Base-by-base conservation (phyloP, 2,113 vertebrate species). In the Trogon melanurus region DNA sequence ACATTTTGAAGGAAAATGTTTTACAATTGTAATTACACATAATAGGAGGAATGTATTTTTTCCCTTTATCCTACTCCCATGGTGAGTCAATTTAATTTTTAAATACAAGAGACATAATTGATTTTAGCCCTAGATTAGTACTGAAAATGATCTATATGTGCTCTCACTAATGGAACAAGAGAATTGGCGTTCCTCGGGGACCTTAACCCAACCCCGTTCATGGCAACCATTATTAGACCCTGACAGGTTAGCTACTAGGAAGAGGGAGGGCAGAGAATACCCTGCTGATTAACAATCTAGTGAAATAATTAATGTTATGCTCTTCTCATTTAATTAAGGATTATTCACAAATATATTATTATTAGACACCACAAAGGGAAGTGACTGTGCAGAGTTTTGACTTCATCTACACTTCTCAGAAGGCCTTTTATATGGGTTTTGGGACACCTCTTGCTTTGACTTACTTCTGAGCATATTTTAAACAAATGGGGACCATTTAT, bases 1-100 rank as follows among this genome's bases (percentile, higher is more conserved):
- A 98, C 97, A 97, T 97, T 98, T 96, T 0, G 64, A 98, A 98
- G 97, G 98, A 98, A 98, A 98, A 98, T 98, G 98, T 98, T 98
- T 98, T 98, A 98, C 97, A 98, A 97, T 98, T 98, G 98, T 98
- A 98, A 98, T 98, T 98, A 98, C 98, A 98, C 95, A 95, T 98
- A 98, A 98, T 98, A 98, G 94, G 93, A 98, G 95, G 98, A 98
- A 98, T 97, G 97, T 97, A 97, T 98, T 98, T 98, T 97, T 98
- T 97, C 96, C 86, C 96, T 98, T 98, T 98, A 98, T 98, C 96
- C 97, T 97, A 95, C 96, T 98, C 98, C 98, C 98, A 97, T 97
- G 97, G 98, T 38, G 97, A 98, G 98, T 98, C 98, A 97, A 98
- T 98, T 98, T 98, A 98, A 98, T 98, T 98, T 98, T 98, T 98